These are phyloP conservation scores for Haemorhous mexicanus DNA, from an alignment of 2,113 vertebrate genomes.

Conservation along the genomic window DNA sequence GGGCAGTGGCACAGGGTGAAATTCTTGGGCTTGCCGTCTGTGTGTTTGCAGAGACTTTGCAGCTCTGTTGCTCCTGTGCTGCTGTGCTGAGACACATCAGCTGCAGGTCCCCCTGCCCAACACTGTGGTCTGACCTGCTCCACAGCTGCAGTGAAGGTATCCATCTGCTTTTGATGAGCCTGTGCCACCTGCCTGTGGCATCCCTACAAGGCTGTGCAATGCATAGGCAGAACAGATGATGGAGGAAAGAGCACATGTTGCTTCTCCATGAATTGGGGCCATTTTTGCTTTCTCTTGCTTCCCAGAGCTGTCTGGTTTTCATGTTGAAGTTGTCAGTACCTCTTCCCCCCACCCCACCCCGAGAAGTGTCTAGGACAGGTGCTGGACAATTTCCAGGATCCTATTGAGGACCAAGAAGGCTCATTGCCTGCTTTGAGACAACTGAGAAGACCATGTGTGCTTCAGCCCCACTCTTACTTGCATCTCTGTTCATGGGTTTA, in stretches of 20 bases:
- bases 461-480: neutral
- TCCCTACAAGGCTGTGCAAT: fast-evolving
- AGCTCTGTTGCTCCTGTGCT: fast-evolving
- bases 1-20: neutral
- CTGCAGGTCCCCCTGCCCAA: neutral
- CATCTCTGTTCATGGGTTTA: neutral
- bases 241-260: neutral
- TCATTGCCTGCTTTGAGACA: neutral
- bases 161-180: neutral
- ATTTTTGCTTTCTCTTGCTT: neutral
- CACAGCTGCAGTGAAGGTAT: neutral
- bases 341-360: fast-evolving
- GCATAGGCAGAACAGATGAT: neutral
- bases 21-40: neutral
- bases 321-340: neutral
- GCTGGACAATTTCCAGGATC: neutral
- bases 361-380: neutral
- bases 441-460: neutral
- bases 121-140: neutral
- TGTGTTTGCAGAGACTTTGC: neutral
- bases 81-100: neutral
- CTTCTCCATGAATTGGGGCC: neutral
- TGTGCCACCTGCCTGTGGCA: neutral
- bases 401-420: neutral
- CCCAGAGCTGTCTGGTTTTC: neutral